Base-by-base conservation (phyloP, 2,888 invertebrate genomes). In the Clusia tigrina region DNA sequence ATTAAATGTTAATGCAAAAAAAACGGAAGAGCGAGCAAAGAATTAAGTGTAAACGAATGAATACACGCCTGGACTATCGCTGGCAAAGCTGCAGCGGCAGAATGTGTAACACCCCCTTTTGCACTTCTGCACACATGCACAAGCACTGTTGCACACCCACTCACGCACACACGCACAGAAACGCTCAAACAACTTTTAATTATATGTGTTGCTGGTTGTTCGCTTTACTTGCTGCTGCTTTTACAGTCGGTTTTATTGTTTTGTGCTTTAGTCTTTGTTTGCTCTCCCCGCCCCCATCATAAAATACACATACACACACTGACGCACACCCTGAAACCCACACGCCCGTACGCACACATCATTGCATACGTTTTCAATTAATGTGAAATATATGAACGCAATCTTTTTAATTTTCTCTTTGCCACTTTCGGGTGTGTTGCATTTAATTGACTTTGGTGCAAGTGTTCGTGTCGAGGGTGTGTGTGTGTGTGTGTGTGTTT, bases 111-210 rank as follows among this genome's bases (percentile, higher is more conserved):
- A n/a, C n/a, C n/a, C n/a, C n/a, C n/a, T n/a, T n/a, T n/a, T n/a
- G n/a, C n/a, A n/a, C n/a, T n/a, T n/a, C n/a, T n/a, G n/a, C n/a
- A n/a, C n/a, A n/a, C n/a, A n/a, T n/a, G n/a, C n/a, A n/a, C n/a
- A n/a, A n/a, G n/a, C n/a, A n/a, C n/a, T n/a, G 32, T 32, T 12
- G 32, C 32, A 32, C 12, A 22, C 18, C 5, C 25, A 20, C 10
- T 20, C 15, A 48, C 46, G 32, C 46, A 63, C 48, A 56, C 42
- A 51, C 1, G 54, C 54, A 58, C 32, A 56, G 24, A 18, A 2
- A 18, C 38, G 20, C 37, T 42, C 24, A 10, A 2, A 2, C 22
- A n/a, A n/a, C n/a, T n/a, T n/a, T n/a, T n/a, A n/a, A n/a, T n/a
- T n/a, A n/a, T n/a, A 1, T 5, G 12, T 12, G 51, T 18, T 51